Base-by-base conservation (phyloP, 2,888 invertebrate genomes). In the Carterocephalus palaemon region DNA sequence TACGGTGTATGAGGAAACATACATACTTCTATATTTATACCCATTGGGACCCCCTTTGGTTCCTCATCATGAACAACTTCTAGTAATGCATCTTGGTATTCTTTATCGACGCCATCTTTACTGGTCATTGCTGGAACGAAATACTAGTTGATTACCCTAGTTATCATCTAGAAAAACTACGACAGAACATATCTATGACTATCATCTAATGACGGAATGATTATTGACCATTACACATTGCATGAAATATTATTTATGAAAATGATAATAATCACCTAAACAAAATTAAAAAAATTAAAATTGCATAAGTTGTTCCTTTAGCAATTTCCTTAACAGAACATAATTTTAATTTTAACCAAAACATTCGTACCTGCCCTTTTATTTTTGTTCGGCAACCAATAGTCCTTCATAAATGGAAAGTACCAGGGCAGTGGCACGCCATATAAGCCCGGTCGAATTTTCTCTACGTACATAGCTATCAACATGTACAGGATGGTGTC, bases 361-460 rank as follows among this genome's bases (percentile, higher is more conserved):
- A n/a, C n/a, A n/a, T n/a, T n/a, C 66, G 62, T 56, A 85, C 85
- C 82, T 54, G 71, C 69, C 28, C 67, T 56, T 62, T 64, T 77
- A 13, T 54, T 63, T 48, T 62, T 79, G 47, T 71, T 72, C 3
- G 83, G 76, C 33, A 62, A 64, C 92, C 92, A 92, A 64, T 88
- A 92, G 7, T 69, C 75, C 42, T 85, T 81, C 1, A 89, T 90
- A 34, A 95, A 89, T 0, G 92, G 92, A 63, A 96, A 97, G 63
- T 96, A 92, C 91, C 95, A 96, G 4, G 92, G 92, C 48, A 92
- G 88, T 0, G 94, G 92, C 0, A 97, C 92, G 1, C 97, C 97
- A 68, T 91, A 96, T 46, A 92, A 90, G 2, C 97, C 97, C 0
- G 97, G 97, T 49, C 92, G 89, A 34, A 97, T 90, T 51, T 93